Evolutionary conservation across 2,888 invertebrate species (phyloP).

Genomic region (Tipula confusa): DNA sequence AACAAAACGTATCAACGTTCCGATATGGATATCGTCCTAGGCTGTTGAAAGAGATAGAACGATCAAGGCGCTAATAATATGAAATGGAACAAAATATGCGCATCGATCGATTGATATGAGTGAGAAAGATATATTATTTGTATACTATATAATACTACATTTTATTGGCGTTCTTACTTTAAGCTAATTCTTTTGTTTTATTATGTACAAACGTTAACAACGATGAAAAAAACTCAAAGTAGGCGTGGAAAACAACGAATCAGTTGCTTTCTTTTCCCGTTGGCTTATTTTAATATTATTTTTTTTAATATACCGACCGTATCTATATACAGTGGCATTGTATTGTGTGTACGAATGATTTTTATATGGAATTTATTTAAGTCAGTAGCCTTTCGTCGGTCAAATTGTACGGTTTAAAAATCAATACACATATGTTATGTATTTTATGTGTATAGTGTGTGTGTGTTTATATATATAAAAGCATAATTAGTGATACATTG

Average conservation of each 20-base stretch:
- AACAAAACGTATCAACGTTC: not conserved
- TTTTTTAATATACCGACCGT: not conserved
- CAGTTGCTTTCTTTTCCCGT: not conserved
- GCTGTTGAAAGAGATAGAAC: not conserved
- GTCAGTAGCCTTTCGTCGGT: slow-evolving; percentile 31
- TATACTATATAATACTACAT: not conserved
- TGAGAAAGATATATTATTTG: not conserved
- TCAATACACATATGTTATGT: not conserved
- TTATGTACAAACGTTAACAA: not conserved
- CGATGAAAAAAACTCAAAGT: not conserved
- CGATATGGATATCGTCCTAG: not conserved
- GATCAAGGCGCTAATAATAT: not conserved
- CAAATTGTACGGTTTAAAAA: slow-evolving; percentile 20
- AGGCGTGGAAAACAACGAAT: not conserved
- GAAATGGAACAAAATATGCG: not conserved
- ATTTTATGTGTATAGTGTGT: not conserved
- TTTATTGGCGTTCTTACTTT: slow-evolving; percentile 29
- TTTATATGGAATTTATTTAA: slow-evolving; percentile 4
- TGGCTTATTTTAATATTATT: not conserved
- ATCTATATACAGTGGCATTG: not conserved
- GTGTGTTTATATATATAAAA: not conserved
- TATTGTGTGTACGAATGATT: slow-evolving; percentile 27
- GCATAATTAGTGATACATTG: not conserved
- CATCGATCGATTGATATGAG: not conserved
- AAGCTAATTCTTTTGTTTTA: slow-evolving; percentile 8